Evolutionary conservation across 1,140 invertebrate genomes (phyloP), one percentile per base, ranked within the genome.

Genomic region (Anadara kagoshimensis): DNA sequence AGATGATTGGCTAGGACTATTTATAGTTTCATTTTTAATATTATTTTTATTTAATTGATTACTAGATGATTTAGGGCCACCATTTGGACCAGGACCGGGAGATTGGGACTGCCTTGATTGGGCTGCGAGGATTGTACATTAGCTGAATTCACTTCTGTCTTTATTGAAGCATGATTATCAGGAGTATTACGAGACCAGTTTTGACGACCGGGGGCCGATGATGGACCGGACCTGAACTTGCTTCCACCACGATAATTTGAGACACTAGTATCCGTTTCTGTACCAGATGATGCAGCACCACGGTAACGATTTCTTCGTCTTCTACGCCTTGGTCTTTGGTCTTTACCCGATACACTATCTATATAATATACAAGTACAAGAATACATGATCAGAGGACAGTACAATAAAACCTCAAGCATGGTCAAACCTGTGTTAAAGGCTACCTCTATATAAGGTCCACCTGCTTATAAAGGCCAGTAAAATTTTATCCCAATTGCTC

Each of bases 181-280:
- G 44, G 54, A 29, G 62, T 43, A 24, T 71, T 73, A 18, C 57
- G 44, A 26, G 58, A 54, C 47, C 56, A 44, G 62, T 62, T 62
- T 4, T 65, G 57, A 56, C 64, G 44, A 22, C 64, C 18, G 22
- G 54, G 20, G 57, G 64, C 51, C 14, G 54, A 22, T 29, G 57
- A 16, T 41, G 63, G 20, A 45, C 57, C 36, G 59, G 65, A 58
- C 68, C 26, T 16, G 64, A 49, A 29, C 53, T 45, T 47, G 16
- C 69, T 51, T 22, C 78, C 73, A 14, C 75, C 69, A 12, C 82
- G 73, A 51, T 82, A 85, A 69, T 84, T 86, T 41, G 83, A 84
- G 22, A 83, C 80, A 81, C 85, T 86, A 53, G 83, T 87, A 68
- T 88, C 86, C 0, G 86, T 87, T 72, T 88, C 86, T 44, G 86